Conservation (phyloP, 2,113 vertebrate genomes). For the Apus apus region DNA sequence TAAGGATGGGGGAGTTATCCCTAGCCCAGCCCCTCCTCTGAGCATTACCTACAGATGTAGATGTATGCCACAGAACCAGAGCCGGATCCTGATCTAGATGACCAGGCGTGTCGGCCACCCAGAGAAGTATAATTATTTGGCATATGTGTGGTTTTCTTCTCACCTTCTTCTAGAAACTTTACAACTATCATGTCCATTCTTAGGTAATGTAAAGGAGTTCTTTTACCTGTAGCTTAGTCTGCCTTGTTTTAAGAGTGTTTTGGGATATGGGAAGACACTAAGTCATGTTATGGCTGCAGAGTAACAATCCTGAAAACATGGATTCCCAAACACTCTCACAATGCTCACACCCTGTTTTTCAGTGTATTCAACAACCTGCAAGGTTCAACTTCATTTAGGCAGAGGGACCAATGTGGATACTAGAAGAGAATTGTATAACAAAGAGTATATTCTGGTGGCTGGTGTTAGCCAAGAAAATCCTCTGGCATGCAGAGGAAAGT, state of each 20-base stretch:
- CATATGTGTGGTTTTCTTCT: neutral
- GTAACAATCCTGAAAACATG: neutral
- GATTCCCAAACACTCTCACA: neutral
- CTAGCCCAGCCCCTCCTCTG: neutral
- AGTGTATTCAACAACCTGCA: neutral
- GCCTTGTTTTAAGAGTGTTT: neutral
- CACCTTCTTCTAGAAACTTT: neutral
- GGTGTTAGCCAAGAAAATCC: neutral
- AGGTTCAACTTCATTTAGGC: neutral
- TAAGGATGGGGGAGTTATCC: neutral
- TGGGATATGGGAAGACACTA: neutral
- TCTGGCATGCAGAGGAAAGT: neutral
- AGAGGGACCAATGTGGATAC: neutral
- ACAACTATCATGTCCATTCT: neutral
- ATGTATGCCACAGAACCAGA: rapidly evolving
- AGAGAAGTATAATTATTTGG: neutral
- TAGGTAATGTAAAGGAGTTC: neutral
- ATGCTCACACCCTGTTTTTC: neutral
- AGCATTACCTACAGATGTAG: neutral
- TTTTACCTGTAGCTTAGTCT: neutral
- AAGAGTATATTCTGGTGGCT: neutral
- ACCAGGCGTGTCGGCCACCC: rapidly evolving
- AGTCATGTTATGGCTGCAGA: neutral
- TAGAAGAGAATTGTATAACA: neutral
- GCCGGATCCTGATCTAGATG: neutral